Evolutionary conservation across 2,888 invertebrate genomes (phyloP).

Genomic region (Imbricaverruca yamaguchii): DNA sequence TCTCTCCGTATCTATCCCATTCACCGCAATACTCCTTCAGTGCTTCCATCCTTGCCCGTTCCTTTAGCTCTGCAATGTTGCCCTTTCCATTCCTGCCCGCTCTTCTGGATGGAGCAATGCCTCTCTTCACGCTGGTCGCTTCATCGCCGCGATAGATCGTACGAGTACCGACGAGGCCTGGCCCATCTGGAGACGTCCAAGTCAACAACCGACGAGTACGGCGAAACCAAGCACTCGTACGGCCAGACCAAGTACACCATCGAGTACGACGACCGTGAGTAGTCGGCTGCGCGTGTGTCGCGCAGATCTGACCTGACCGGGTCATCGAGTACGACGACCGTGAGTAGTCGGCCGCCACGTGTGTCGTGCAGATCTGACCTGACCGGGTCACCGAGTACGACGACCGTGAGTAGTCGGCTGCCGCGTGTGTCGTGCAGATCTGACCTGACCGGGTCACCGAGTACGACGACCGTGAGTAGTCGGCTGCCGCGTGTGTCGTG

Average conservation of each 20-base stretch:
- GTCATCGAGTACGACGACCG: background rate
- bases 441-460: no score
- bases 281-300: no score
- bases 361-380: no score
- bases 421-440: no score
- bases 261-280: background rate
- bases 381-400: background rate
- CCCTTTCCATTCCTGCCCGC: no score
- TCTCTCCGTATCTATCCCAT: no score
- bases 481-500: no score
- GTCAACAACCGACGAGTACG: background rate
- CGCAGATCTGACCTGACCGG: no score
- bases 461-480: background rate
- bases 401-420: background rate
- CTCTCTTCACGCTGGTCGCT: background rate
- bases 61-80: no score
- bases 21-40: no score
- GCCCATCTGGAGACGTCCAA: background rate
- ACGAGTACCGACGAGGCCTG: background rate
- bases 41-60: no score
- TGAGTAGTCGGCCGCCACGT: background rate
- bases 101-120: no score
- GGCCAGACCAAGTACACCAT: constrained; percentile 6
- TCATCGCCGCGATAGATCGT: background rate
- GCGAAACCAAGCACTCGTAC: background rate